Base-by-base conservation (phyloP, 2,888 invertebrate species). In the Anorthoa munda region DNA sequence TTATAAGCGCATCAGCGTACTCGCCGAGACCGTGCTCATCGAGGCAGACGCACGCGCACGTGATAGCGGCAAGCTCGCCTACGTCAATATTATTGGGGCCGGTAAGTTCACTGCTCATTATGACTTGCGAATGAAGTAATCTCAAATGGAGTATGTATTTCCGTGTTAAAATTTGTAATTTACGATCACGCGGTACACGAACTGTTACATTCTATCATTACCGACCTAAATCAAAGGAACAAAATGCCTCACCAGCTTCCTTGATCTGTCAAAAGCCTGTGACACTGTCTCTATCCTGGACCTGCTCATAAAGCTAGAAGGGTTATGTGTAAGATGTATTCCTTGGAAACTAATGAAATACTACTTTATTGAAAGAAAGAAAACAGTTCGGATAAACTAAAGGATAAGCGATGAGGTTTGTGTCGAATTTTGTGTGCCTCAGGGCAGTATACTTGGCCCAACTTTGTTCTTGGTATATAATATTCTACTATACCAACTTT, bases 31-130 rank as follows among this genome's bases (percentile, higher is more conserved):
- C 15, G 93, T 97, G 46, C 89, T 98, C 2, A 85, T 97, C 21
- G 98, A 98, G 75, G 97, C 97, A 0, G 96, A 97, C 75, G 91
- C 94, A 0, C 93, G 97, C n/a, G 97, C 97, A 0, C 90, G 90
- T 17, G 92, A 92, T 0, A 93, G 90, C 4, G 95, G 92, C 39
- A 97, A 95, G 51, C 92, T 93, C 12, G 97, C 97, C 0, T 98
- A 96, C 83, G 84, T 98, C 0, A 97, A 98, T 90, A 95, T 98
- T 12, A 97, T 98, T 50, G 98, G 98, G 17, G 96, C 79, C 21
- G 86, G 86, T 86, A 65, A 48, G 83, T 64, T 45, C 5, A 53
- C 17, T 46, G 15, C 17, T 50, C 7, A 23, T 51, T 39, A 39
- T 39, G 39, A 39, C 39, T 39, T 39, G 7, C 39, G 7, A 39